phyloP scores from a whole-genome alignment of 2,797 vertebrate species.

The Mus caroli region DNA sequence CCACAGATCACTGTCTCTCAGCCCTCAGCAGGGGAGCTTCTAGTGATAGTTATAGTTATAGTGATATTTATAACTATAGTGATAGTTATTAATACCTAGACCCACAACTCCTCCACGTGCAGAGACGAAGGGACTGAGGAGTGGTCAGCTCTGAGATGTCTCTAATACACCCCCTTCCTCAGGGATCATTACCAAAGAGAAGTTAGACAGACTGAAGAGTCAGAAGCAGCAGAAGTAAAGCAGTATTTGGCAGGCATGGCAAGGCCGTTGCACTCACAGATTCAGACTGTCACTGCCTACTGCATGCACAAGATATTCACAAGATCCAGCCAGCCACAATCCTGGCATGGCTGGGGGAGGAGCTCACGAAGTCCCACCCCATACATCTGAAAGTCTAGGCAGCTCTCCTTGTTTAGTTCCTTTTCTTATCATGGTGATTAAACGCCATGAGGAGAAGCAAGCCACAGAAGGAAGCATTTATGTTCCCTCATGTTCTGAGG shows the following conservation, averaged over 20 bases:
- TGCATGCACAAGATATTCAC: background rate
- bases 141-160: too few species aligned
- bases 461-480: background rate
- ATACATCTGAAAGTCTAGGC: background rate
- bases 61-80: background rate
- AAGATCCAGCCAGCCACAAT: background rate
- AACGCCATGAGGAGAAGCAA: background rate
- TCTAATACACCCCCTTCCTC: background rate
- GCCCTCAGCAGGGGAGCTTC: background rate
- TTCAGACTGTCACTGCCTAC: background rate
- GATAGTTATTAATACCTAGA: background rate
- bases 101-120: background rate
- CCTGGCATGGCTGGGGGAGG: background rate
- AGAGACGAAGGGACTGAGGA: too few species aligned
- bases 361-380: background rate
- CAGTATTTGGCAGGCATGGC: background rate
- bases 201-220: background rate
- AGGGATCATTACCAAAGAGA: background rate
- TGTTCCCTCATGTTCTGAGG: background rate
- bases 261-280: too few species aligned
- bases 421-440: background rate
- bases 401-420: background rate
- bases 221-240: background rate
- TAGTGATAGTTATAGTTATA: background rate
- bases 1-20: background rate